These are phyloP conservation scores for Noturus placidus DNA, from an alignment of 2,113 vertebrate genomes.

Conservation along the genomic window DNA sequence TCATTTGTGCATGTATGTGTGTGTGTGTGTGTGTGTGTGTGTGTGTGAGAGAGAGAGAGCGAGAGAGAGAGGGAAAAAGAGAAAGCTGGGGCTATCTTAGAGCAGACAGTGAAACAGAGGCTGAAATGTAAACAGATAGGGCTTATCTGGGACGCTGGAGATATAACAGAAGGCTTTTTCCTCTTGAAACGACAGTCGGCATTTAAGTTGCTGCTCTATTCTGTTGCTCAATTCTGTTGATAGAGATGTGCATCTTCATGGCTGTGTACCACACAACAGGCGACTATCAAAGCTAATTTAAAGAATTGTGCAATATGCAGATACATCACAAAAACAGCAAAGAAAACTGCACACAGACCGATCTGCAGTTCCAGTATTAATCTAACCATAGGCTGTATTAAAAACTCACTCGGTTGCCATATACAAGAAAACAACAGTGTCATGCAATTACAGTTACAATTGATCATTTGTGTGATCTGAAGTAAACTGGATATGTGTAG, in stretches of 20 bases:
- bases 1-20: not conserved
- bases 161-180: conserved; percentile 54
- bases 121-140: conserved; percentile 62
- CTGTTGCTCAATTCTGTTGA: not conserved
- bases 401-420: not conserved
- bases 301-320: conserved; percentile 19
- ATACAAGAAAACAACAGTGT: conserved; percentile 21
- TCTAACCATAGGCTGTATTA: not conserved
- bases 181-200: conserved; percentile 39
- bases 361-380: not conserved
- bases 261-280: conserved; percentile 39
- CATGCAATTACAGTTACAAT: not conserved
- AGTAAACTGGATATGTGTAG: conserved; percentile 42
- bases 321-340: conserved; percentile 10
- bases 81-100: conserved; percentile 28
- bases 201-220: conserved; percentile 24
- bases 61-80: conserved; percentile 15
- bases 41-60: conserved; percentile 13
- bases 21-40: conserved; percentile 22
- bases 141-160: conserved; percentile 63
- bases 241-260: conserved; percentile 36
- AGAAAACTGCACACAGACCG: not conserved
- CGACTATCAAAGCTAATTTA: conserved; percentile 11
- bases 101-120: conserved; percentile 44
- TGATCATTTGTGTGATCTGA: conserved; percentile 22